Evolutionary conservation across 2,888 invertebrate genomes (phyloP), one percentile per base, ranked within the genome.

Genomic region (Torymus tubicola): DNA sequence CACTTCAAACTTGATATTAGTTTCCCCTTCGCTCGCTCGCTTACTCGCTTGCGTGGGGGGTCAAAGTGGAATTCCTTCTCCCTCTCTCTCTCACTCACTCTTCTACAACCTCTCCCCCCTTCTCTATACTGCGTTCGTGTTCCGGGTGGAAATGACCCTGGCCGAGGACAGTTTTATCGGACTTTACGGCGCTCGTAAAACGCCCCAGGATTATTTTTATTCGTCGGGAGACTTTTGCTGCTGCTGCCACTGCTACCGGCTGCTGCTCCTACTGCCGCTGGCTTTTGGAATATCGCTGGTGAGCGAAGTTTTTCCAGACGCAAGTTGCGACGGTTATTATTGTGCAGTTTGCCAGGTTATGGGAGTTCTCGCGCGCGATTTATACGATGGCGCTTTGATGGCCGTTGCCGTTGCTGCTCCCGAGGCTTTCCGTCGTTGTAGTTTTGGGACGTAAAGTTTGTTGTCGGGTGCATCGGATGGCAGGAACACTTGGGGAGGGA

Each of bases 121-220:
- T 60, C n/a, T 53, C 61, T 65, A 12, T 18, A 42, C 42, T 42
- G 8, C 64, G 58, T 64, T 64, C 78, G 78, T 64, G 78, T 72
- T 78, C 72, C 72, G 78, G 72, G 78, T 78, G 78, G 72, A 78
- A 78, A 78, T 72, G 78, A 78, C 53, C 61, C 24, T n/a, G 18
- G 4, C 50, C 64, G 52, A 50, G 52, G 71, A 72, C 67, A 60
- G 70, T 64, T 78, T 71, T 78, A 78, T 78, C 65, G 65, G 71
- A 71, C 78, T 78, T 70, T 75, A 76, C 63, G 77, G 69, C 70
- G 63, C 70, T 77, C 77, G 61, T 77, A 77, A 77, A 77, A 69
- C 55, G 53, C 13, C 55, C 13, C 2, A 52, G 50, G 42, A 70
- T 77, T 70, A 63, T 77, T 77, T 77, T 77, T 70, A 77, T 75